Evolutionary conservation across 2,888 invertebrate genomes (phyloP).

Genomic region (Mimumesa dahlbomi): DNA sequence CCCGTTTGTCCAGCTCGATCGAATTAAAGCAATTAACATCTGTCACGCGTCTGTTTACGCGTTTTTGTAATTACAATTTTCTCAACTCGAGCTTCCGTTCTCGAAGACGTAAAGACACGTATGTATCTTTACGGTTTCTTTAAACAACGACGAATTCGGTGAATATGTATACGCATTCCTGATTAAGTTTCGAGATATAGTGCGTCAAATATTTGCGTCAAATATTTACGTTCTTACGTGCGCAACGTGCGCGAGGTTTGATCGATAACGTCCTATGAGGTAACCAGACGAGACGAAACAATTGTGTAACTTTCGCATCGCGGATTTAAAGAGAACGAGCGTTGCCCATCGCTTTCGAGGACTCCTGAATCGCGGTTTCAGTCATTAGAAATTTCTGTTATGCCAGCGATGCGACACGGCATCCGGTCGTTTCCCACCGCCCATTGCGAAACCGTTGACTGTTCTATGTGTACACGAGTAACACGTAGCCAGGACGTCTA

Average conservation of each 20-base stretch:
- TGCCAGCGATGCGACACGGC: conserved; percentile 56
- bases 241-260: too few species aligned
- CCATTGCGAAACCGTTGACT: conserved; percentile 56
- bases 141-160: too few species aligned
- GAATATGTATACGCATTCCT: too few species aligned
- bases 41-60: too few species aligned
- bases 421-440: conserved; percentile 58
- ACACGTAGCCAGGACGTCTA: conserved; percentile 32
- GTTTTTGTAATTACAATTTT: too few species aligned
- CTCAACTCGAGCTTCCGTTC: too few species aligned
- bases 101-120: too few species aligned
- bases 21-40: conserved; percentile 10
- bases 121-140: too few species aligned
- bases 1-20: conserved; percentile 27
- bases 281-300: background rate
- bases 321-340: conserved; percentile 24
- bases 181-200: too few species aligned
- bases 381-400: conserved; percentile 56
- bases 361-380: conserved; percentile 37
- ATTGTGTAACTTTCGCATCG: conserved; percentile 1
- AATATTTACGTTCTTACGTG: background rate
- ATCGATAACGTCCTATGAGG: too few species aligned
- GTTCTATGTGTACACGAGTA: conserved; percentile 32
- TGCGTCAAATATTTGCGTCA: background rate
- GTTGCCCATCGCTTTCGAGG: conserved; percentile 43